Evolutionary conservation across 2,888 invertebrate genomes (phyloP), one percentile per base, ranked within the genome.

Genomic region (Andrena camellia): DNA sequence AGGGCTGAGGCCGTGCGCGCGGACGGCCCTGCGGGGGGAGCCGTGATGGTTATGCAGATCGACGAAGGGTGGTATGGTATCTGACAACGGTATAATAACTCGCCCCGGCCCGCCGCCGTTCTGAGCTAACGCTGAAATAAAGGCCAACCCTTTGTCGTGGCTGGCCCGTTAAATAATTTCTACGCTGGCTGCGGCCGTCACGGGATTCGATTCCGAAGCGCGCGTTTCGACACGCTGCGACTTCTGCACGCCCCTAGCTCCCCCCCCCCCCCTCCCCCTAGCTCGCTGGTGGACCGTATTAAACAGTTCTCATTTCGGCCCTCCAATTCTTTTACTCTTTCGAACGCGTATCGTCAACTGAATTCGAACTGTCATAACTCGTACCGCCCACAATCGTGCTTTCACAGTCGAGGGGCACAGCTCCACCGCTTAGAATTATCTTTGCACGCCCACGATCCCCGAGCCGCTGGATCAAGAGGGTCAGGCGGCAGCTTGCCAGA

Each of bases 31-130:
- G 85, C 63, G 42, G 86, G 90, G 89, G 90, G 85, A 87, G 87
- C 88, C 86, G 85, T 81, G 89, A 90, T 90, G 90, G 91, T 90
- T 92, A 92, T 92, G 92, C 91, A 92, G 92, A 93, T 92, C 91
- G 90, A 79, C 83, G 81, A 86, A 88, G 92, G 90, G 89, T 90
- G 78, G 85, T 82, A 82, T 75, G 86, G 81, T 83, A 88, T 82
- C 90, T 90, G 92, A 92, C 92, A 90, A 89, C 85, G 78, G 88
- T 76, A 85, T 90, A 90, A 91, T 90, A 90, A 91, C 86, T 89
- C 83, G 76, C 75, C 86, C 66, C 66, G 60, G 73, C 17, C 48
- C 73, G 69, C 78, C 74, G 57, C 75, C 73, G 76, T 87, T 74
- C 78, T 84, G 81, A 88, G 90, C 90, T 89, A 89, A 86, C 79